Percentiles rank a stretch among this genome's conserved stretches.
Conservation (phyloP, 2,797 vertebrate species). For the Platalea minor region DNA sequence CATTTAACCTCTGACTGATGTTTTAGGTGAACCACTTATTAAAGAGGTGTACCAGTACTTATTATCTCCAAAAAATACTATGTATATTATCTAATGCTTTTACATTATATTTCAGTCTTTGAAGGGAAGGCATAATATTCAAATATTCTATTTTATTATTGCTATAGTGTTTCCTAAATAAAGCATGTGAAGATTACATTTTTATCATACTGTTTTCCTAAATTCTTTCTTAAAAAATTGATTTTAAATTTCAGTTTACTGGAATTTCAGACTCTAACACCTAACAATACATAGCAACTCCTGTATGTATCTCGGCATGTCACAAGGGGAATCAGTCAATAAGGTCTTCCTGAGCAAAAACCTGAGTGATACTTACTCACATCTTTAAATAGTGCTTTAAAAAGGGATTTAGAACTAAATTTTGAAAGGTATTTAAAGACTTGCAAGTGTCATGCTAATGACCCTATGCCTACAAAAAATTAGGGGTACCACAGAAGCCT, state of each 20-base stretch:
- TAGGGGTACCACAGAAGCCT: not conserved
- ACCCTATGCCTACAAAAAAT: not conserved
- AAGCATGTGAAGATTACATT: not conserved
- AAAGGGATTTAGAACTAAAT: not conserved
- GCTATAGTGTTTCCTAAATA: not conserved
- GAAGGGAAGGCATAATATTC: not conserved
- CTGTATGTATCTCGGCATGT: not conserved
- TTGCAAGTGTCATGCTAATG: not conserved
- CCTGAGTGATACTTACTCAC: too few species aligned
- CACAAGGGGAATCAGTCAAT: not conserved
- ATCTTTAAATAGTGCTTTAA: not conserved
- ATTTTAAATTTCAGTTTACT: not conserved
- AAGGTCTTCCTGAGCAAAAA: not conserved
- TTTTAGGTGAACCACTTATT: not conserved
- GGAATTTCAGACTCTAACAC: not conserved
- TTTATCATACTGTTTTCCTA: conserved; percentile 1
- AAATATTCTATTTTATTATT: not conserved
- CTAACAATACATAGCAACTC: not conserved
- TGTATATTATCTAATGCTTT: not conserved
- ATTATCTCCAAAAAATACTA: not conserved
- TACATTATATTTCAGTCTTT: not conserved
- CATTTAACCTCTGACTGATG: not conserved
- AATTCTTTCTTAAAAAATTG: not conserved
- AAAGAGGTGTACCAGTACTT: not conserved
- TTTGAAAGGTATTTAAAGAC: not conserved